Evolutionary conservation across 2,797 vertebrate species (phyloP), one percentile per base, ranked within the genome.

Genomic region (Borostomias antarcticus): DNA sequence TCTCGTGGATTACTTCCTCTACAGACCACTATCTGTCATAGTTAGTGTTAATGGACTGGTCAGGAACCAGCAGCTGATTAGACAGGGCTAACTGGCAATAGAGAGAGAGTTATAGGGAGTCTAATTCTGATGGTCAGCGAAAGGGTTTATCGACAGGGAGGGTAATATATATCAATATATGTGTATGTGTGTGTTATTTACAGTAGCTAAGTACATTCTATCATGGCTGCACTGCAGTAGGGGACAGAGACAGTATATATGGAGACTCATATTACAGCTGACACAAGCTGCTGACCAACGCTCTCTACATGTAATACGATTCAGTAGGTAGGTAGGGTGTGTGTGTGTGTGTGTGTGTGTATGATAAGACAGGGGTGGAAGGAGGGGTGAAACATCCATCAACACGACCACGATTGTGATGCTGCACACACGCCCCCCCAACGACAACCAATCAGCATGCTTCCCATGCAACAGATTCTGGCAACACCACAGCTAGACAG

Each of bases 381-480:
- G 62, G 33, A 26, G 64, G 35, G 58, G 50, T 33, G 60, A 69
- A 35, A 54, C 62, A 52, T 29, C 58, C n/a, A 25, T 63, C n/a
- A n/a, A n/a, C n/a, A n/a, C n/a, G n/a, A n/a, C n/a, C n/a, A 23
- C 65, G 68, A 75, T 35, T 69, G 65, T 73, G 61, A 74, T 68
- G 58, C 33, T 59, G 53, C 21, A 69, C 73, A 72, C 25, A 56
- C 57, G 77, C 9, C 33, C 9, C 33, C 79, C 78, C 80, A 81
- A 77, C 71, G 13, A 65, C 57, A 9, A 21, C 47, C 47, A 48
- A 48, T 48, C 6, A 26, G 23, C 57, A 58, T 40, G 57, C 57
- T 35, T 59, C 13, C 35, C 84, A 81, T 81, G 78, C 84, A 43
- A 17, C n/a, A n/a, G n/a, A n/a, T n/a, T 13, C 40, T 15, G 40